Percentiles rank a stretch among this genome's conserved stretches.
Conservation (phyloP, 35 echinoderm and acorn worm species). For the Ophiothrix spiculata region DNA sequence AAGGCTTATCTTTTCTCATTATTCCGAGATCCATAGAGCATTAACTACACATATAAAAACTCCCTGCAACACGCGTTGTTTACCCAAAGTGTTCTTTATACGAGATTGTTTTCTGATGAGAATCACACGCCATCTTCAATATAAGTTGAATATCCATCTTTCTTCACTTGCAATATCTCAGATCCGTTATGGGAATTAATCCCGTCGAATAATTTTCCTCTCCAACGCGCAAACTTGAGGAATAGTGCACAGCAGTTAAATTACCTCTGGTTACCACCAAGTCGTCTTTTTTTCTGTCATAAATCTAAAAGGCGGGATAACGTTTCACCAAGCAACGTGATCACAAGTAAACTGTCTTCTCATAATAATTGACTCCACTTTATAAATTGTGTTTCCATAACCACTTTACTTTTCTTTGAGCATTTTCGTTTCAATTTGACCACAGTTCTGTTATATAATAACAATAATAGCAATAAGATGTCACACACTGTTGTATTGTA, state of each 20-base stretch:
- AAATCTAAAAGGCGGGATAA: background rate
- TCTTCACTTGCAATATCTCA: background rate
- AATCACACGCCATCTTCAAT: background rate
- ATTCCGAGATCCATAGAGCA: background rate
- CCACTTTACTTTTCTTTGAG: background rate
- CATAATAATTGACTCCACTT: background rate
- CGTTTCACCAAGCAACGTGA: background rate
- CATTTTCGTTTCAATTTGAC: background rate
- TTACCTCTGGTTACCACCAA: background rate
- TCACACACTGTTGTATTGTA: too few relatives aligned
- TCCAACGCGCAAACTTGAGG: background rate
- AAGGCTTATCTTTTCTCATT: background rate
- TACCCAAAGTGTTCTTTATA: background rate
- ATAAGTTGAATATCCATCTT: background rate
- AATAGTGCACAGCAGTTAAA: background rate
- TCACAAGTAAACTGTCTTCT: background rate
- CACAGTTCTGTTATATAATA: too few relatives aligned
- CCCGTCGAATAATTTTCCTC: background rate
- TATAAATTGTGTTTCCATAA: background rate
- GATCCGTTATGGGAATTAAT: background rate
- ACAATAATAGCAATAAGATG: too few relatives aligned
- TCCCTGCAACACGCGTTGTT: background rate
- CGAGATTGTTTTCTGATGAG: background rate
- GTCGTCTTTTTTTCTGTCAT: background rate
- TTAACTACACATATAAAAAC: background rate